A percentile compares a stretch with the other conserved stretches of the same genome.
Conservation (phyloP, 2,113 vertebrate genomes). For the Dryoscopus gambensis region DNA sequence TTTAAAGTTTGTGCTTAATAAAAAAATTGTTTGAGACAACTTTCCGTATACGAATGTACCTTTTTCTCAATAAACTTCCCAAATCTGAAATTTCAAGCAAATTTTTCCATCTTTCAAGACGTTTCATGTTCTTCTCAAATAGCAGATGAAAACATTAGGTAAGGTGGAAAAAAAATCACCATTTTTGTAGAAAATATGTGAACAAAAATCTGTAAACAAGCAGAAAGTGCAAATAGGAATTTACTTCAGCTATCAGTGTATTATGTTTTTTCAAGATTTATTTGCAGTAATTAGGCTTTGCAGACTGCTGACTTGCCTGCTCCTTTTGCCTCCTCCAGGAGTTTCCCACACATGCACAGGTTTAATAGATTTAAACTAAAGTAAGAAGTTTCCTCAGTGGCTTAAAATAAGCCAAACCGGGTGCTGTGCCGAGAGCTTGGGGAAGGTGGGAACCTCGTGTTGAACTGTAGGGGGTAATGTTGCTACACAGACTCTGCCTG, state of each 20-base stretch:
- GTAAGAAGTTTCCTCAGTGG: not conserved
- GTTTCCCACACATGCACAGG: not conserved
- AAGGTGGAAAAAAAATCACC: not conserved
- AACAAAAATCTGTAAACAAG: not conserved
- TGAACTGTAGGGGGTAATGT: constrained; percentile 68
- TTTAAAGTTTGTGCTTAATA: not conserved
- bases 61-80: not conserved
- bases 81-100: not conserved
- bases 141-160: not conserved
- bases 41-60: not conserved
- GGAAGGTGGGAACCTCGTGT: not conserved
- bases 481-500: constrained; percentile 24
- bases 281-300: not conserved
- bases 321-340: not conserved
- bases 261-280: not conserved
- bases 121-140: not conserved
- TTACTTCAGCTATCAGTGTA: not conserved
- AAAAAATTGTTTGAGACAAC: not conserved
- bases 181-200: not conserved
- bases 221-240: not conserved
- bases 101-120: not conserved
- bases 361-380: not conserved
- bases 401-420: not conserved
- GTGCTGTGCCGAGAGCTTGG: rapidly evolving
- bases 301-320: not conserved